These are phyloP conservation scores for Cinclus mexicanus DNA, from an alignment of 2,113 vertebrate species.

Conservation along the genomic window DNA sequence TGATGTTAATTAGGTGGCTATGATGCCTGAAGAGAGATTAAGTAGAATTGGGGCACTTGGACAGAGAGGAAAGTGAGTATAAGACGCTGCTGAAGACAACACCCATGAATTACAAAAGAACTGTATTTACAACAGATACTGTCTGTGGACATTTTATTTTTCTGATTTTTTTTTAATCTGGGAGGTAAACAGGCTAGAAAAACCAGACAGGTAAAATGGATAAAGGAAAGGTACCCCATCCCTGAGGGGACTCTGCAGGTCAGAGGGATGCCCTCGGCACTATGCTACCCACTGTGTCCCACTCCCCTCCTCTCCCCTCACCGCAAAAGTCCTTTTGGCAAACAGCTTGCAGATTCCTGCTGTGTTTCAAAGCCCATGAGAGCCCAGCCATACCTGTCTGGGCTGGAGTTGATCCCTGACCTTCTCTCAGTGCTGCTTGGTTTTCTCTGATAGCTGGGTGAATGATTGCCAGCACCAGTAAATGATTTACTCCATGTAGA, in stretches of 20 bases:
- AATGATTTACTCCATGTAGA: conserved; percentile 6
- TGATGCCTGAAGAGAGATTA: conserved; percentile 46
- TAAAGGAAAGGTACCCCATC: not conserved
- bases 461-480: conserved; percentile 36
- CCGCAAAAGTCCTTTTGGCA: not conserved
- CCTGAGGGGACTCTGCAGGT: not conserved
- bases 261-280: not conserved
- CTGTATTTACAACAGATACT: not conserved
- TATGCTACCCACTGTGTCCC: not conserved
- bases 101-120: conserved; percentile 32
- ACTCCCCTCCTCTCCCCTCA: not conserved
- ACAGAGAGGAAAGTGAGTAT: conserved; percentile 23
- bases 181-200: not conserved
- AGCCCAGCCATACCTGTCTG: not conserved
- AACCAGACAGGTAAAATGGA: not conserved
- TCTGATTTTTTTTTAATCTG: not conserved
- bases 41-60: not conserved
- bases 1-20: not conserved
- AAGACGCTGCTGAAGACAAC: conserved; percentile 32
- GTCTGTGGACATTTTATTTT: not conserved
- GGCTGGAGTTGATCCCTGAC: not conserved
- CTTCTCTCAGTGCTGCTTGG: not conserved
- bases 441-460: conserved; percentile 23
- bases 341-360: not conserved
- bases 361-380: not conserved